Conservation (phyloP, 2,113 vertebrate species). For the Albula goreensis region DNA sequence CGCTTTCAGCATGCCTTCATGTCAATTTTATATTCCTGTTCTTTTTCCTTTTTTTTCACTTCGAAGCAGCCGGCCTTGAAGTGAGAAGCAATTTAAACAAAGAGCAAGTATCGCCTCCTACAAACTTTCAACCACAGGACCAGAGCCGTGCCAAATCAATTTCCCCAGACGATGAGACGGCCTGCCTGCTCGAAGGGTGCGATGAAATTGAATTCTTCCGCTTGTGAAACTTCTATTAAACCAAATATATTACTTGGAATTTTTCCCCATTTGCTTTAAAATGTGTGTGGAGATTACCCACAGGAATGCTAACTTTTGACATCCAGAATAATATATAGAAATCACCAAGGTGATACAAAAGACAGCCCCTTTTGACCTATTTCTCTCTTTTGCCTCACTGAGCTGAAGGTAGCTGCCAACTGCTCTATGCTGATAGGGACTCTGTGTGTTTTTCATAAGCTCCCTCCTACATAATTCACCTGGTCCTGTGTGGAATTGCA, state of each 20-base stretch:
- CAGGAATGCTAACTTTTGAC: conserved; percentile 44
- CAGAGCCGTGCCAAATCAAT: conserved; percentile 57
- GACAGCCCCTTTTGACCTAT: neutral
- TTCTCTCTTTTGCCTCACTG: neutral
- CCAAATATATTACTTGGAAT: conserved; percentile 47
- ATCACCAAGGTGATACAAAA: neutral
- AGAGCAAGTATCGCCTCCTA: neutral
- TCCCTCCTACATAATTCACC: neutral
- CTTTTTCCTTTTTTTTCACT: neutral
- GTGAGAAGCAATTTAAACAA: neutral
- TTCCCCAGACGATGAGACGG: conserved; percentile 52
- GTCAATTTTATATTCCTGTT: conserved; percentile 18
- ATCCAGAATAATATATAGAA: conserved; percentile 45
- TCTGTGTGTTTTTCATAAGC: neutral
- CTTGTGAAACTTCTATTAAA: conserved; percentile 65
- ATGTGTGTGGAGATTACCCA: conserved; percentile 44
- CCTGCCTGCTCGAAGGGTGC: conserved; percentile 47
- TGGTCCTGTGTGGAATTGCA: neutral
- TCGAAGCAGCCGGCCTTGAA: neutral
- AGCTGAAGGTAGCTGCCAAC: neutral
- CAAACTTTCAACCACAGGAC: conserved; percentile 14
- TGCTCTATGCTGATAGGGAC: neutral
- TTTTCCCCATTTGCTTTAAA: conserved; percentile 41
- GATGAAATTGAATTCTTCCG: conserved; percentile 57
- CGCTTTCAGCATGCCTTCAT: conserved; percentile 24